A percentile compares a stretch with the other conserved stretches of the same genome.
Conservation (phyloP, 2,797 vertebrate species). For the Dryobates pubescens region DNA sequence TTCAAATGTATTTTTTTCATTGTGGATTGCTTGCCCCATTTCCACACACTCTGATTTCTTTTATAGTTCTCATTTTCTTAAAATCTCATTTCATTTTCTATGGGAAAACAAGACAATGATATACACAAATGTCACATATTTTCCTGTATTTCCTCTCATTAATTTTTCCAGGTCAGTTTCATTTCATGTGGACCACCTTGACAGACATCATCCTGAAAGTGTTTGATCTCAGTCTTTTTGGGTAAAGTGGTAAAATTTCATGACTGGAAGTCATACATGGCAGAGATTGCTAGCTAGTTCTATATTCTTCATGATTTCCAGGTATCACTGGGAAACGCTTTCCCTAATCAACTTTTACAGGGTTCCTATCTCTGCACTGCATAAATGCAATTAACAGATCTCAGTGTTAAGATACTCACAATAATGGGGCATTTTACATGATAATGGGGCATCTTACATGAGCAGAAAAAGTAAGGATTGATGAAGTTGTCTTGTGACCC, state of each 20-base stretch:
- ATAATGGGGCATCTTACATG: not conserved
- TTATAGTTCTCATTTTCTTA: not conserved
- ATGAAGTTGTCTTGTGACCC: not conserved
- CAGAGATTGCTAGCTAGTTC: not conserved
- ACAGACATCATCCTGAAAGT: not conserved
- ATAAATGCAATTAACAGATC: not conserved
- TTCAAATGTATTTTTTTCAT: not conserved
- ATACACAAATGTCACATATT: not conserved
- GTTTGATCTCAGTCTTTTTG: not conserved
- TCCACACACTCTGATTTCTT: fast-evolving
- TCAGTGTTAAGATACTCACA: not conserved
- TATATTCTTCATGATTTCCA: not conserved
- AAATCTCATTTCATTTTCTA: not conserved
- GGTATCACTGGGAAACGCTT: not conserved
- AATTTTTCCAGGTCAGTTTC: not conserved
- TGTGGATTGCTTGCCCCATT: not conserved
- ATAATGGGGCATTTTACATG: not conserved
- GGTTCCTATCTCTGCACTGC: not conserved
- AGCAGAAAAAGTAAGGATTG: not conserved
- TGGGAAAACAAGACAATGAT: not conserved
- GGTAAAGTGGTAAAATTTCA: not conserved
- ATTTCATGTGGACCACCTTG: not conserved
- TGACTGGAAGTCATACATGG: not conserved
- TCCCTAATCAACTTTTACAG: not conserved
- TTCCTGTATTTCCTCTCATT: not conserved